Evolutionary conservation across 2,888 invertebrate genomes (phyloP), one percentile per base, ranked within the genome.

Genomic region (Perdita meconis): DNA sequence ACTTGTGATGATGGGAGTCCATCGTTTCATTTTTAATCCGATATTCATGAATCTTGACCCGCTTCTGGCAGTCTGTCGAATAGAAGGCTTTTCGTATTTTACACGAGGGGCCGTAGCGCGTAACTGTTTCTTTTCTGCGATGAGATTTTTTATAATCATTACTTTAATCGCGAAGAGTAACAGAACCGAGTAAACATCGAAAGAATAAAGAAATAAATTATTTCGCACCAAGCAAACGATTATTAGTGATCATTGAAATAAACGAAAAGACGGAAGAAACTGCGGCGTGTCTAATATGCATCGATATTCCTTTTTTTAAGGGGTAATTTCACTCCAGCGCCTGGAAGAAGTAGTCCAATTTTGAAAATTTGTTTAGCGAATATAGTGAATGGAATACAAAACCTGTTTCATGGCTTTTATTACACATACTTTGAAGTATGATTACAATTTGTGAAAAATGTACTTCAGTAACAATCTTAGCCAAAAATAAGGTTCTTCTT

Each of bases 21-120:
- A 70, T 78, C 72, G 55, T 83, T 76, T 83, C 73, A 74, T 78
- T 83, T 83, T 81, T 83, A 68, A 70, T 60, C 60, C 50, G 63
- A 72, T 51, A 78, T 64, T 64, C 53, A 59, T 51, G 56, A 70
- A 77, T 30, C 19, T 57, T 50, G 24, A 59, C 47, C 56, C 56
- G 73, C 71, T 74, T 83, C 76, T 81, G 70, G 65, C 78, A 82
- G 77, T 80, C 80, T 74, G 53, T 78, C 71, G 71, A 83, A 81
- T 77, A 60, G 71, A 30, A 44, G 60, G 56, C 68, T 70, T 61
- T 40, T 70, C 53, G 50, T 70, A 64, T 67, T 76, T 72, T 71
- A 60, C 50, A 72, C 56, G 40, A 55, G 36, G 26, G 36, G 47
- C 19, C 67, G 34, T 50, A 61, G 47, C 34, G 40, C 8, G 12